Percentiles rank a stretch among this genome's conserved stretches.
phyloP scores from a whole-genome alignment of 2,888 invertebrate species.

The Hecatera dysodea region DNA sequence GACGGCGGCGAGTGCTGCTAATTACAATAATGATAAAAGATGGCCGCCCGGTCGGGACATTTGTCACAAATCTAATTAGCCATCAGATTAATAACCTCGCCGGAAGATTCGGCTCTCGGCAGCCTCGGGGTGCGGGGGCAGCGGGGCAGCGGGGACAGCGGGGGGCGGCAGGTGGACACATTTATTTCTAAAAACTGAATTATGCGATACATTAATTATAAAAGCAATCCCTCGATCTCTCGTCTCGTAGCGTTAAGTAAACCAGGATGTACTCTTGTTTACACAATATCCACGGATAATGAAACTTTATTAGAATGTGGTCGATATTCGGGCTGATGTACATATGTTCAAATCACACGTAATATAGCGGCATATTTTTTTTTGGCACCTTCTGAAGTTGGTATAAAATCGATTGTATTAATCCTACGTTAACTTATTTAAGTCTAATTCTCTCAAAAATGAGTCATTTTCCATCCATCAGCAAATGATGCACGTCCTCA shows the following conservation, averaged over 20 bases:
- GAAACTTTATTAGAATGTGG: no score
- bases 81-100: conserved; percentile 54
- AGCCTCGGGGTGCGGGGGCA: neutral
- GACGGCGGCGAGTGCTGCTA: conserved; percentile 14
- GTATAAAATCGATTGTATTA: no score
- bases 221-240: neutral
- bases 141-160: neutral
- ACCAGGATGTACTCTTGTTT: neutral
- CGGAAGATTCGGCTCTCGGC: conserved; percentile 29
- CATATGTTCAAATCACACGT: no score
- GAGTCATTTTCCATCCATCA: no score
- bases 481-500: no score
- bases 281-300: neutral
- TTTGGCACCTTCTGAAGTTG: no score
- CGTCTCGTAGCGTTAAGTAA: neutral
- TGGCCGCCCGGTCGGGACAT: conserved; percentile 42
- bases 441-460: no score
- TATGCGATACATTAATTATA: conserved; percentile 34
- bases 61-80: conserved; percentile 60
- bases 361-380: neutral
- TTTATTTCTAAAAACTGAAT: conserved; percentile 42
- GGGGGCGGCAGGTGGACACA: conserved; percentile 32
- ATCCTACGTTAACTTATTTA: no score
- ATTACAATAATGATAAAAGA: conserved; percentile 60
- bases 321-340: no score